phyloP scores from a whole-genome alignment of 2,113 vertebrate species.

The Alligator sinensis region DNA sequence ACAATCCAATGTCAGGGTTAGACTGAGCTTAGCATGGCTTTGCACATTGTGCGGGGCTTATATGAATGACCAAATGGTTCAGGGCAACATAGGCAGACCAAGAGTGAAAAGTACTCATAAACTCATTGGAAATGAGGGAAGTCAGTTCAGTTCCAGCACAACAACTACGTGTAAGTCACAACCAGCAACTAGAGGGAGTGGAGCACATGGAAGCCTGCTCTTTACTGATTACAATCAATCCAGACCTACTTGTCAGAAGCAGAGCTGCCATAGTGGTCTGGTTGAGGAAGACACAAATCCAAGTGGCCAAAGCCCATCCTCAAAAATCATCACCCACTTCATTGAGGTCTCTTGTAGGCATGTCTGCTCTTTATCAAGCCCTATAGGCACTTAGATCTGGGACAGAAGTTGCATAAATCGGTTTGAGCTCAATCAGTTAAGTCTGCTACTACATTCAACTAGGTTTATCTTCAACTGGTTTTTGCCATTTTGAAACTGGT shows the following conservation, averaged over 20 bases:
- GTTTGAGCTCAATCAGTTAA: too few relatives aligned
- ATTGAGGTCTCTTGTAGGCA: conserved; percentile 15
- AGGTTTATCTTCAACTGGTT: too few relatives aligned
- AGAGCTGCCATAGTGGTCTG: not conserved
- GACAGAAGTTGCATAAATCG: too few relatives aligned
- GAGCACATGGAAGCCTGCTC: fast-evolving
- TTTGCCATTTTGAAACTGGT: too few relatives aligned
- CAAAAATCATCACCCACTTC: not conserved
- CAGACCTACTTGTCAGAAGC: fast-evolving
- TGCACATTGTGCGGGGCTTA: not conserved
- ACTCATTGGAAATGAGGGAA: not conserved
- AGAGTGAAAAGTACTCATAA: not conserved
- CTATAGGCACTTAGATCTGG: not conserved
- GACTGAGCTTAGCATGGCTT: not conserved
- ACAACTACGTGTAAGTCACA: not conserved
- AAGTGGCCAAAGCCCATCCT: not conserved
- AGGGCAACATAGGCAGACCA: not conserved
- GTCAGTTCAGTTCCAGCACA: too few relatives aligned
- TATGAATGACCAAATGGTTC: not conserved
- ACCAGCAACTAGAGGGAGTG: not conserved
- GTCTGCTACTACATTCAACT: too few relatives aligned
- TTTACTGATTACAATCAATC: not conserved
- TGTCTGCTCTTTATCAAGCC: conserved; percentile 24
- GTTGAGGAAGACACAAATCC: not conserved
- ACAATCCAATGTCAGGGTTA: not conserved